Evolutionary conservation across 2,113 vertebrate genomes (phyloP).

Genomic region (Poicephalus meyeri): DNA sequence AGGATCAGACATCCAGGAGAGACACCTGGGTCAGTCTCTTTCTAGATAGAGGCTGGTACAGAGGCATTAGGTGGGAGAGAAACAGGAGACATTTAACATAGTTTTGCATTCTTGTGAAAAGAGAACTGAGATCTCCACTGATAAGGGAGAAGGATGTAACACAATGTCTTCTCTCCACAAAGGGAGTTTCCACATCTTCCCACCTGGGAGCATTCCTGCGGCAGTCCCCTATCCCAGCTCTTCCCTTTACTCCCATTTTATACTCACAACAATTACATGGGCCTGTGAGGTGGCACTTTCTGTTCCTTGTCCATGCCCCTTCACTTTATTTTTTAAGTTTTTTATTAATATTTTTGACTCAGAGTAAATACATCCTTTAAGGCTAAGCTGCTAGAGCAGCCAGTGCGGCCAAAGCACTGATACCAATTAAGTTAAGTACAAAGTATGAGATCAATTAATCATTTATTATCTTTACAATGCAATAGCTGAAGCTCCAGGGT

Average conservation of each 20-base stretch:
- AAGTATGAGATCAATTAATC: slow-evolving; percentile 63
- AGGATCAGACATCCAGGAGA: not conserved
- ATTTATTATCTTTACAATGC: slow-evolving; percentile 43
- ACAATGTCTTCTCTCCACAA: not conserved
- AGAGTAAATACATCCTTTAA: not conserved
- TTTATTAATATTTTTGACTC: not conserved
- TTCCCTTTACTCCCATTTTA: not conserved
- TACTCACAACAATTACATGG: not conserved
- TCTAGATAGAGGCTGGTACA: not conserved
- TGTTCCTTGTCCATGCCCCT: not conserved
- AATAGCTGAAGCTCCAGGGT: slow-evolving; percentile 15
- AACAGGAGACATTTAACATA: not conserved
- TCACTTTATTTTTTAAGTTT: not conserved
- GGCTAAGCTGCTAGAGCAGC: not conserved
- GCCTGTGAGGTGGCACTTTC: not conserved
- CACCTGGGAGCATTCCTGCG: not conserved
- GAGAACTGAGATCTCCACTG: not conserved
- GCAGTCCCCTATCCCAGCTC: not conserved
- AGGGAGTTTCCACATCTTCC: not conserved
- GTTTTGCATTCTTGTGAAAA: not conserved
- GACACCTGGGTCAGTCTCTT: not conserved
- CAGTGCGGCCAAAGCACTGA: slow-evolving; percentile 7
- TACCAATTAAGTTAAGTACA: slow-evolving; percentile 61
- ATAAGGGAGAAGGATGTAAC: not conserved
- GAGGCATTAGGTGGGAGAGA: not conserved